Conservation (phyloP, 2,888 invertebrate genomes). For the Thysanoteuthis rhombus region DNA sequence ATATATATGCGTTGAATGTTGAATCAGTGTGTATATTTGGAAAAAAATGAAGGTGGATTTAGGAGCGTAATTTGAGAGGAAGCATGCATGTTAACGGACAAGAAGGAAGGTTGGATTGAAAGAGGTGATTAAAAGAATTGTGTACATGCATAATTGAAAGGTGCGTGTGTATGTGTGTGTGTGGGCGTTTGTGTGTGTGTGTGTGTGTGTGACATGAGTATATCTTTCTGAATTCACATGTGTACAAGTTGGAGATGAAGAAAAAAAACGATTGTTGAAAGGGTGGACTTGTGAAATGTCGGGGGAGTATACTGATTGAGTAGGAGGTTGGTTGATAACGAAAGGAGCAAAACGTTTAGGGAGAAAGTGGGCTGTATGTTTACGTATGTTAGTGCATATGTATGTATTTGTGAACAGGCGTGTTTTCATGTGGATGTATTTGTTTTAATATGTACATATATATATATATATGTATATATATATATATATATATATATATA, state of each 20-base stretch:
- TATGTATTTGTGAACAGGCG: too few relatives aligned
- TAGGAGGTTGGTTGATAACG: not conserved
- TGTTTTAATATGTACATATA: too few relatives aligned
- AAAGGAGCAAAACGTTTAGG: not conserved
- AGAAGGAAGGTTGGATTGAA: not conserved
- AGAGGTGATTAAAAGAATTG: not conserved
- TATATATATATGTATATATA: too few relatives aligned
- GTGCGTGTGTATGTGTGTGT: too few relatives aligned
- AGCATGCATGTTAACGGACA: not conserved
- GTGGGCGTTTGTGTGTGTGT: too few relatives aligned
- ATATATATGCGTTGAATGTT: not conserved
- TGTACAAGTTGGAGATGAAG: not conserved
- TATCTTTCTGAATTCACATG: too few relatives aligned
- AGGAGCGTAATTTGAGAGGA: not conserved
- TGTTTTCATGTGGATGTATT: too few relatives aligned
- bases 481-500: too few relatives aligned
- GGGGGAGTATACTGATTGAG: not conserved
- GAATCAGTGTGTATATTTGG: too few relatives aligned
- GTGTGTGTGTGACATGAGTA: too few relatives aligned
- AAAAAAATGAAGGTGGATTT: not conserved
- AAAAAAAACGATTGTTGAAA: not conserved
- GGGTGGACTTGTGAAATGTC: not conserved
- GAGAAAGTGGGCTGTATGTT: not conserved
- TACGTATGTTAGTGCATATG: too few relatives aligned
- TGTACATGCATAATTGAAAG: not conserved